Conservation (phyloP, 2,797 vertebrate species). For the Staurois parvus region DNA sequence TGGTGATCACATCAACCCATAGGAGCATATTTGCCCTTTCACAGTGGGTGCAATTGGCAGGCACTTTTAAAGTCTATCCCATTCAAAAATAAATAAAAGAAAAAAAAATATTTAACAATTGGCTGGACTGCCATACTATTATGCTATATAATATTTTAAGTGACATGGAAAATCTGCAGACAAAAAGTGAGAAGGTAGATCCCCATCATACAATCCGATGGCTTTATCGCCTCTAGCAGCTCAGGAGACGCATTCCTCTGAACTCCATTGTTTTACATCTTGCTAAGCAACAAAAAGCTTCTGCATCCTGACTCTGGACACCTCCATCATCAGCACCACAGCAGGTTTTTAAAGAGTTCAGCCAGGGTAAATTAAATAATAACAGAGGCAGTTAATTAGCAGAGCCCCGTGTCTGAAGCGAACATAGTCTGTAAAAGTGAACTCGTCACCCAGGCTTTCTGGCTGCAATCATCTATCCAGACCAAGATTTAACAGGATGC, state of each 20-base stretch:
- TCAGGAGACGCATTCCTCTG: neutral
- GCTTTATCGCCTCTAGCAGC: neutral
- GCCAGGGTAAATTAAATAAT: slow-evolving; percentile 28
- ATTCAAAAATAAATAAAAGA: no score
- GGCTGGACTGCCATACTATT: no score
- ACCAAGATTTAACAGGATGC: neutral
- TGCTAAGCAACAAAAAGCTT: slow-evolving; percentile 48
- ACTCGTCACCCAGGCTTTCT: neutral
- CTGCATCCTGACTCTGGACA: slow-evolving; percentile 10
- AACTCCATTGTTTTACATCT: slow-evolving; percentile 48
- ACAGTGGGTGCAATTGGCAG: no score
- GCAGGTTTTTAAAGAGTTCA: slow-evolving; percentile 47
- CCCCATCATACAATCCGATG: neutral
- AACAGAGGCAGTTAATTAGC: slow-evolving; percentile 38
- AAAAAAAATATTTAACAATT: no score
- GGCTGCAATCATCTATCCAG: neutral
- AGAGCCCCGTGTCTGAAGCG: neutral
- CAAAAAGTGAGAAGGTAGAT: neutral
- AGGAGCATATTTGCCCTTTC: no score
- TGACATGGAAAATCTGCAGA: neutral
- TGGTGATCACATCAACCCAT: no score
- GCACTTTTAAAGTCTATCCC: no score
- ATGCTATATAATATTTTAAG: no score
- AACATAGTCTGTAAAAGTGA: neutral
- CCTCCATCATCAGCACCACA: slow-evolving; percentile 18